A percentile compares a stretch with the other conserved stretches of the same genome.
These are phyloP conservation scores for Lineus longissimus DNA, from an alignment of 1,140 invertebrate species.

Conservation along the genomic window DNA sequence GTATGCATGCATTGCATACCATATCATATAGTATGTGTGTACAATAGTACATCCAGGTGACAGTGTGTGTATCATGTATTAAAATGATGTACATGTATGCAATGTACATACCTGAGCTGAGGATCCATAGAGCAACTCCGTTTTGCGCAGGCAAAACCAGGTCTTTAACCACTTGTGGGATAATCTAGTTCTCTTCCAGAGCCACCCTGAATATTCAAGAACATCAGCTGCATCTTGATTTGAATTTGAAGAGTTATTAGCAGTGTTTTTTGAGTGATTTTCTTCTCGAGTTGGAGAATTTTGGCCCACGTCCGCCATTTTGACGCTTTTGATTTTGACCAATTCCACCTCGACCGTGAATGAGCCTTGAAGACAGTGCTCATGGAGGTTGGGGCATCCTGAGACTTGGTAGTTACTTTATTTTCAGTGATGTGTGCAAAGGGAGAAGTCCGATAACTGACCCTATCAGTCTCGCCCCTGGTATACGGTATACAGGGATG, in stretches of 20 bases:
- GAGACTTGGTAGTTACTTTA: no score
- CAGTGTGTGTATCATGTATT: no score
- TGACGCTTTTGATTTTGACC: neutral
- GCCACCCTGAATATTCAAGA: slow-evolving; percentile 26
- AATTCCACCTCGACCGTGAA: no score
- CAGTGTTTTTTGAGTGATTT: slow-evolving; percentile 4
- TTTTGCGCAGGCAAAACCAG: slow-evolving; percentile 46
- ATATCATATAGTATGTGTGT: no score
- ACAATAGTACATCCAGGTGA: no score
- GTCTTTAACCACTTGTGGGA: slow-evolving; percentile 41
- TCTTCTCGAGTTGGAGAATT: neutral
- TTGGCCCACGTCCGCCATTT: slow-evolving; percentile 8
- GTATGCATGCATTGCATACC: no score
- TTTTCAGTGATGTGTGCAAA: no score
- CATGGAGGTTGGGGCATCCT: no score
- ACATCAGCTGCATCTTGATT: neutral
- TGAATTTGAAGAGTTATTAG: neutral
- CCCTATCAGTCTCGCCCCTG: no score
- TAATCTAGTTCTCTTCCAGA: slow-evolving; percentile 41
- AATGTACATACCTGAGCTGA: slow-evolving; percentile 35
- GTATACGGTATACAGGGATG: no score
- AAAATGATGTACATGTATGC: neutral
- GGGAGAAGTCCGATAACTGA: no score
- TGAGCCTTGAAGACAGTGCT: no score
- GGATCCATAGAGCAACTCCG: slow-evolving; percentile 42